Evolutionary conservation across 2,797 vertebrate genomes (phyloP).

Genomic region (Heteromormyrus szaboi): DNA sequence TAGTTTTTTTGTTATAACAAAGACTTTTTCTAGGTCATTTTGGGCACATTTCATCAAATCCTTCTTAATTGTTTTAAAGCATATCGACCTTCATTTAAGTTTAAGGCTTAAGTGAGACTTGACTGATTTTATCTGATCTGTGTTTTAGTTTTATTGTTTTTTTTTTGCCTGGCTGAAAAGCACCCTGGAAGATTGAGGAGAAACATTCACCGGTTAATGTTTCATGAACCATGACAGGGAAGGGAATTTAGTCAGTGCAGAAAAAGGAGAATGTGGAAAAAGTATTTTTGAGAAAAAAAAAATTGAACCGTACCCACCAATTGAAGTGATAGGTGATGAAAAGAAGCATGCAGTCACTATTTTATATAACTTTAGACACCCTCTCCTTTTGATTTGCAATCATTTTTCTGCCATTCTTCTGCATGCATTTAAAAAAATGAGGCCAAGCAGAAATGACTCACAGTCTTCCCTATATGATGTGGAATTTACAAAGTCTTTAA

Average conservation of each 20-base stretch:
- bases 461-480: not conserved
- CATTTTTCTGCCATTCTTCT: not conserved
- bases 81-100: not conserved
- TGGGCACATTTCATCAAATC: not conserved
- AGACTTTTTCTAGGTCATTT: not conserved
- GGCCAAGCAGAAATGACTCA: not conserved
- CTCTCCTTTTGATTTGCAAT: not conserved
- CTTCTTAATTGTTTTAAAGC: not conserved
- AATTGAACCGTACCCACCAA: not conserved
- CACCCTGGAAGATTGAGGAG: not conserved
- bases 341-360: not conserved
- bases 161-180: not conserved
- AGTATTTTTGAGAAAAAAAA: not conserved
- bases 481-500: not conserved
- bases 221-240: constrained; percentile 4
- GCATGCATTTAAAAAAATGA: not conserved
- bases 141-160: not conserved
- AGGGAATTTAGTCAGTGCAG: not conserved
- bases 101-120: not conserved
- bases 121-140: not conserved
- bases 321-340: not conserved
- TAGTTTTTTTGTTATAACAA: not conserved
- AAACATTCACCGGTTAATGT: not conserved
- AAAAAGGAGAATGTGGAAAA: not conserved
- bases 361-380: not conserved